A percentile compares a stretch with the other conserved stretches of the same genome.
Conservation (phyloP, 2,888 invertebrate species). For the Pheosia gnoma region DNA sequence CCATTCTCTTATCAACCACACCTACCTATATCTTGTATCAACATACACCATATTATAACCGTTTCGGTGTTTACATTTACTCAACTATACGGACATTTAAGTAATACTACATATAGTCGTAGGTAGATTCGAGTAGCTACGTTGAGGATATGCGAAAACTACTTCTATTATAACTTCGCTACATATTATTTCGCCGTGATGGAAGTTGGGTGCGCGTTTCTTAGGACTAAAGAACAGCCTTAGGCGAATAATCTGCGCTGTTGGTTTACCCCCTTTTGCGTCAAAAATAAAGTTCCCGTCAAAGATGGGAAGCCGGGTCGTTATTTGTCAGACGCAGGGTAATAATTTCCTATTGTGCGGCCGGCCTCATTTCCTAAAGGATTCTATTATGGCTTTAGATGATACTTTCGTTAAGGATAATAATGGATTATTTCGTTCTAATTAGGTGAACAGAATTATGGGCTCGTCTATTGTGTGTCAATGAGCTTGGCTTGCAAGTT, state of each 20-base stretch:
- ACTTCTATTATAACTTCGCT: slow-evolving; percentile 9
- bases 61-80: slow-evolving; percentile 24
- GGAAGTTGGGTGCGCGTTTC: slow-evolving; percentile 8
- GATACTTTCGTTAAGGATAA: slow-evolving; percentile 6
- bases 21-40: slow-evolving; percentile 6
- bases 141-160: slow-evolving; percentile 10
- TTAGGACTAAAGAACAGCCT: slow-evolving; percentile 32
- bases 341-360: slow-evolving; percentile 31
- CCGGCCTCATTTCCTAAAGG: slow-evolving; percentile 17
- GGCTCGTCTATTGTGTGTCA: background rate
- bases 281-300: slow-evolving; percentile 36
- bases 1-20: too few species aligned
- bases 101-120: slow-evolving; percentile 14
- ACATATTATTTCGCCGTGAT: slow-evolving; percentile 21
- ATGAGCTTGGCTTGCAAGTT: background rate
- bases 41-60: slow-evolving; percentile 9
- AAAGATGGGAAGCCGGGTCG: slow-evolving; percentile 29
- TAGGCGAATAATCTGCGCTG: slow-evolving; percentile 51
- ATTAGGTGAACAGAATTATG: slow-evolving; percentile 17
- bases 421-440: slow-evolving; percentile 26
- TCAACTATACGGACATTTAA: slow-evolving; percentile 22
- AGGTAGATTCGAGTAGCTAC: background rate
- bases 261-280: slow-evolving; percentile 49
- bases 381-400: slow-evolving; percentile 4
- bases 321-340: slow-evolving; percentile 39